Base-by-base conservation (phyloP, 1,140 invertebrate species). In the Lordiphosa collinella region DNA sequence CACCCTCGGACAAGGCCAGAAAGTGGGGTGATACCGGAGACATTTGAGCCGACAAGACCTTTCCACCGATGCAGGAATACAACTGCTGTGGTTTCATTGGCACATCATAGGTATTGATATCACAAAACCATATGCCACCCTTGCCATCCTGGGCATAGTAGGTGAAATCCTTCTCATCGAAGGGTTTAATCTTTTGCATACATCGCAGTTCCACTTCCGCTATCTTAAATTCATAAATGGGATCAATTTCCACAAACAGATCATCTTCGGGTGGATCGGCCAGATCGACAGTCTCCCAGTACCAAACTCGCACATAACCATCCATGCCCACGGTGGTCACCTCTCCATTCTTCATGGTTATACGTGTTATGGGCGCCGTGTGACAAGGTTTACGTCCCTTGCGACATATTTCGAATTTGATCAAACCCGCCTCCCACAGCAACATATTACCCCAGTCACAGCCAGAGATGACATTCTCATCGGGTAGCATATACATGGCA, bases 371-470 rank as follows among this genome's bases (percentile, higher is more conserved):
- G 10, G 93, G 91, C 25, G 91, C 93, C 2, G 90, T 82, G 68
- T 98, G 96, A 87, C 96, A 96, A 0, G 91, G 89, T 76, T 93
- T 93, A 25, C 92, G 90, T 38, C 91, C 92, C 59, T 93, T 94
- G 67, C 92, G 90, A 18, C 91, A 92, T 0, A 96, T 91, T 91
- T 96, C 94, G 4, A 96, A 89, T 90, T 96, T 96, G 11, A 97
- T 96, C 2, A 96, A 89, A 12, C 94, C 94, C 54, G 93, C 94
- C 69, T 97, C 95, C 96, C 96, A 98, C 0, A 97, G 90, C 36
- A 97, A 88, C 80, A 98, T 93, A 86, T 97, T 97, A 10, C 96
- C 96, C 95, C 95, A 97, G 68, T 95, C 93, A 73, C 94, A 94
- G 4, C 96, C 95, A 2, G 96, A 96, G 14, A 97, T 89, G 0